Conservation (phyloP, 2,797 vertebrate species). For the Poecilia velifera region DNA sequence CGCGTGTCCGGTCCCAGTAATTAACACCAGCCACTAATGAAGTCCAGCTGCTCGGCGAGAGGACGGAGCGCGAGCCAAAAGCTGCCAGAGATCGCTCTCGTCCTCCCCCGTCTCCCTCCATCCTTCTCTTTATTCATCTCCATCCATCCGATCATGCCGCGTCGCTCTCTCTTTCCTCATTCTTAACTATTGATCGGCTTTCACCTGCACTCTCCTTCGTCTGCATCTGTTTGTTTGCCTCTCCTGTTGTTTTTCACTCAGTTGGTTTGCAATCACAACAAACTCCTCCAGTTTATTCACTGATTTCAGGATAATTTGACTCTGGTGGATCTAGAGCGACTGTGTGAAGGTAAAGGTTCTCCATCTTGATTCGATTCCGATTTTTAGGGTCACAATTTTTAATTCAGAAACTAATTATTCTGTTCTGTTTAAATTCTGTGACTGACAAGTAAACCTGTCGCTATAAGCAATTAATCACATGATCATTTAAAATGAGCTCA, state of each 20-base stretch:
- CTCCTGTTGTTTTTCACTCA: conserved; percentile 27
- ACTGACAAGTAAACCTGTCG: too few species aligned
- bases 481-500: too few species aligned
- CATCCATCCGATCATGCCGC: conserved; percentile 30
- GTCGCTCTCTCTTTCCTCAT: conserved; percentile 19
- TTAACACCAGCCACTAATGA: conserved; percentile 98
- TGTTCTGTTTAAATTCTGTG: too few species aligned
- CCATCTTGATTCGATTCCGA: neutral
- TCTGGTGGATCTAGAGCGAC: neutral
- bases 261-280: conserved; percentile 32
- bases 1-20: conserved; percentile 81
- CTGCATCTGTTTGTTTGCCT: conserved; percentile 19
- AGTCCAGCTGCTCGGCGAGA: conserved; percentile 94
- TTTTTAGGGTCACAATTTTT: too few species aligned
- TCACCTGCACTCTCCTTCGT: conserved; percentile 27
- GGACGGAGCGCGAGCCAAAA: conserved; percentile 87
- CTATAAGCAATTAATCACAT: too few species aligned
- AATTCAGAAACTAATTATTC: too few species aligned
- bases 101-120: conserved; percentile 47
- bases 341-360: neutral
- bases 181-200: conserved; percentile 51
- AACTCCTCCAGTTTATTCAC: conserved; percentile 11
- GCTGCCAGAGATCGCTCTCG: conserved; percentile 66
- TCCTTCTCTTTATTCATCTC: conserved; percentile 26
- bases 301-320: neutral